phyloP scores from a whole-genome alignment of 2,888 invertebrate species.

The Lysandra bellargus region DNA sequence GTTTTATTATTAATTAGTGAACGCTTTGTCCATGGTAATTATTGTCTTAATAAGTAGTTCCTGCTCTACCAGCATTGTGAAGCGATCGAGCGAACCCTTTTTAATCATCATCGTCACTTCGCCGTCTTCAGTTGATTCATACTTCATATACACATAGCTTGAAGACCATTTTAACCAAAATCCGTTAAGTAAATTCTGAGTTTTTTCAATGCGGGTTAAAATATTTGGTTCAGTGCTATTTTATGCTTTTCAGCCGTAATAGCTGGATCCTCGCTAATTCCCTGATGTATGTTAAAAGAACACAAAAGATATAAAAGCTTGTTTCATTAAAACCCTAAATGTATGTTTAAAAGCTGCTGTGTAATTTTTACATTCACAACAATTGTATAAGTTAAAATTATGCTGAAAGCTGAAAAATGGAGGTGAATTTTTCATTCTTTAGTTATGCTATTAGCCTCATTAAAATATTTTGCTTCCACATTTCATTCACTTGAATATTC shows the following conservation, averaged over 20 bases:
- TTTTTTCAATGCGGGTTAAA: slow-evolving; percentile 31
- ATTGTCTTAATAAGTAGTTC: slow-evolving; percentile 81
- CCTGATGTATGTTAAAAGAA: slow-evolving; percentile 13
- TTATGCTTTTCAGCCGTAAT: slow-evolving; percentile 27
- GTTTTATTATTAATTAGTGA: slow-evolving; percentile 81
- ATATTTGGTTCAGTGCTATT: slow-evolving; percentile 44
- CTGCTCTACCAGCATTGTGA: slow-evolving; percentile 72
- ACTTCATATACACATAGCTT: slow-evolving; percentile 50
- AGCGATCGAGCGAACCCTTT: slow-evolving; percentile 51
- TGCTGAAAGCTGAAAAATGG: slow-evolving; percentile 3
- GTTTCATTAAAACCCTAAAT: neutral
- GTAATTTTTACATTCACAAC: slow-evolving; percentile 26
- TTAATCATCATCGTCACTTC: slow-evolving; percentile 54
- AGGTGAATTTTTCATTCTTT: neutral
- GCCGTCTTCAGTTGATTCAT: slow-evolving; percentile 60
- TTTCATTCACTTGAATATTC: slow-evolving; percentile 12
- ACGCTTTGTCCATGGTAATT: slow-evolving; percentile 79
- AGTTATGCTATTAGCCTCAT: slow-evolving; percentile 15
- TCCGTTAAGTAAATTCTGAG: neutral
- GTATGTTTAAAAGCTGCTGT: slow-evolving; percentile 12
- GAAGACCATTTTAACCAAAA: slow-evolving; percentile 29
- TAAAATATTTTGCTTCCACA: slow-evolving; percentile 9
- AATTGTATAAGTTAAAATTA: slow-evolving; percentile 16
- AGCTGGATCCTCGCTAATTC: neutral
- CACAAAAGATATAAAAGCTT: slow-evolving; percentile 27